A percentile compares a stretch with the other conserved stretches of the same genome.
phyloP scores from a whole-genome alignment of 2,888 invertebrate species.

The Branchinecta sandiegonensis region DNA sequence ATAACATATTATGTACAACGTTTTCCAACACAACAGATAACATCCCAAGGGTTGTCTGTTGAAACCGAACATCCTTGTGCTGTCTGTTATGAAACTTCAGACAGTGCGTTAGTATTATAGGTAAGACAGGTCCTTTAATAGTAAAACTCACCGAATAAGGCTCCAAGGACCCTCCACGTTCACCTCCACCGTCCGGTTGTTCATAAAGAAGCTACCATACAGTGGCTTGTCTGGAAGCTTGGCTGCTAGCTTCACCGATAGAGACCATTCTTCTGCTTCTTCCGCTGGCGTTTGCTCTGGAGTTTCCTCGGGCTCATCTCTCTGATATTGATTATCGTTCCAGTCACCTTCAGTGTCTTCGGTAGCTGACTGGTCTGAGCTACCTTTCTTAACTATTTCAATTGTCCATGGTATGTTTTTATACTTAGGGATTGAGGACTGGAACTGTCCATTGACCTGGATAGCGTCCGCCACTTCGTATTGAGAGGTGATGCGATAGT shows the following conservation, averaged over 20 bases:
- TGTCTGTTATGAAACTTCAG: too few species aligned
- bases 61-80: too few species aligned
- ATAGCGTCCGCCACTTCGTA: background rate
- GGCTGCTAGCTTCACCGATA: background rate
- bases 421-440: background rate
- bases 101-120: too few species aligned
- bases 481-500: background rate
- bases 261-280: background rate
- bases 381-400: background rate
- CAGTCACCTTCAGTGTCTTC: background rate
- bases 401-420: slow-evolving; percentile 1
- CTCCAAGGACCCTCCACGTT: too few species aligned
- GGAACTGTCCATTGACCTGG: background rate
- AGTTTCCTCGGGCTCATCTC: background rate
- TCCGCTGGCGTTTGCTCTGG: background rate
- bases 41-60: too few species aligned
- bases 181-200: background rate
- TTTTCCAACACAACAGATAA: too few species aligned
- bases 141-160: too few species aligned
- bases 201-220: background rate
- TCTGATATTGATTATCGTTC: background rate
- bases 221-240: background rate
- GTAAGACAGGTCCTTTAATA: too few species aligned
- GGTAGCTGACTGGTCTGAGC: background rate
- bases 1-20: too few species aligned